These are phyloP conservation scores for Ageneiosus marmoratus DNA, from an alignment of 2,113 vertebrate species.

Conservation along the genomic window DNA sequence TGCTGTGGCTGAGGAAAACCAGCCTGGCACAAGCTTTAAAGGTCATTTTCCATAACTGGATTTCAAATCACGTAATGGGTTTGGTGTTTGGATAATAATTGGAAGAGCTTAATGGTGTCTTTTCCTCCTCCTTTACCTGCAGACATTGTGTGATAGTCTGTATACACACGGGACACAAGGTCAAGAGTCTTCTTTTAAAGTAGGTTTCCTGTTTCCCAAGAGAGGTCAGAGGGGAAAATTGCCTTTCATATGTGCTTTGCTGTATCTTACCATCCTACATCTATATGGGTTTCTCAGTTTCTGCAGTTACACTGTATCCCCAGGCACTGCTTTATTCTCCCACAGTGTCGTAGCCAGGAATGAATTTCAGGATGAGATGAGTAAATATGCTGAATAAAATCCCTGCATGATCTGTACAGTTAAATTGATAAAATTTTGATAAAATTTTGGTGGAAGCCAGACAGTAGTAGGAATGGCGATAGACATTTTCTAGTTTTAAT, in stretches of 20 bases:
- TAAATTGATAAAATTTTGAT: neutral
- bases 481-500: neutral
- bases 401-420: neutral
- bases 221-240: conserved; percentile 34
- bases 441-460: neutral
- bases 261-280: conserved; percentile 20
- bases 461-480: neutral
- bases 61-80: conserved; percentile 43
- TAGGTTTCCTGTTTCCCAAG: conserved; percentile 6
- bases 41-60: conserved; percentile 50
- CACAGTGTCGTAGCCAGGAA: neutral
- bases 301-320: neutral
- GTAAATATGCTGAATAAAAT: neutral
- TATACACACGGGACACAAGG: neutral
- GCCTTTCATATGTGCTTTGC: conserved; percentile 15
- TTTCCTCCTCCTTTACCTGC: neutral
- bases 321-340: neutral
- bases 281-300: conserved; percentile 16
- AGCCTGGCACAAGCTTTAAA: conserved; percentile 26
- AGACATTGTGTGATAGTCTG: neutral
- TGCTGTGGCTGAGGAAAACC: conserved; percentile 5
- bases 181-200: conserved; percentile 28
- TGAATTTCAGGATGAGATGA: neutral
- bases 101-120: conserved; percentile 12
- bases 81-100: conserved; percentile 44